Conservation (phyloP, 2,797 vertebrate species). For the Harpagifer antarcticus region DNA sequence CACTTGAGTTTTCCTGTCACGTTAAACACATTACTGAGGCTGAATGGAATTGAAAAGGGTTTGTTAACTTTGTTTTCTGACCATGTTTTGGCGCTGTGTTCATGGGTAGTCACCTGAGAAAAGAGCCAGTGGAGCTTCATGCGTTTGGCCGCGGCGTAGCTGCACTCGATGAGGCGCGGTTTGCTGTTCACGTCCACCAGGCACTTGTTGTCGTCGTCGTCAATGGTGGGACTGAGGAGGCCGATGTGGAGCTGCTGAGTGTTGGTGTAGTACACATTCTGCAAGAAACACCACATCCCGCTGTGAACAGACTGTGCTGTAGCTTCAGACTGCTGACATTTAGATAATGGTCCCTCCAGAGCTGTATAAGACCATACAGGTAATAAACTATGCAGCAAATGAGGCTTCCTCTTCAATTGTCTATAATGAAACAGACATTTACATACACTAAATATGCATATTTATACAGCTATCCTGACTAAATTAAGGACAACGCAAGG, state of each 20-base stretch:
- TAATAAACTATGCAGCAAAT: slow-evolving; percentile 55
- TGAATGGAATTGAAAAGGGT: background rate
- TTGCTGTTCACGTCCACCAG: slow-evolving; percentile 97
- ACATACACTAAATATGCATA: slow-evolving; percentile 54
- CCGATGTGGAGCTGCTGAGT: slow-evolving; percentile 93
- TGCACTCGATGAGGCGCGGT: slow-evolving; percentile 96
- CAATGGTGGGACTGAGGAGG: slow-evolving; percentile 93
- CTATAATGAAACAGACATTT: slow-evolving; percentile 53
- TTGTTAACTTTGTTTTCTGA: slow-evolving; percentile 1
- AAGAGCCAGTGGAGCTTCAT: slow-evolving; percentile 99
- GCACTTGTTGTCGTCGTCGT: slow-evolving; percentile 98
- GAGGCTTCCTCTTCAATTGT: slow-evolving; percentile 36
- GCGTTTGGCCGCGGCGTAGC: slow-evolving; percentile 94
- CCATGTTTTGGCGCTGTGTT: background rate
- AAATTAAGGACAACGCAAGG: slow-evolving; percentile 32
- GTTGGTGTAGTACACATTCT: slow-evolving; percentile 99
- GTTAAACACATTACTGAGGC: slow-evolving; percentile 4
- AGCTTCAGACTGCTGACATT: slow-evolving; percentile 40
- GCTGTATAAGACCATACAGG: slow-evolving; percentile 26
- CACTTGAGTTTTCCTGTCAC: slow-evolving; percentile 6
- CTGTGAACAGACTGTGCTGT: slow-evolving; percentile 13
- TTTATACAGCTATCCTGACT: slow-evolving; percentile 43
- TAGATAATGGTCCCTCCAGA: slow-evolving; percentile 44
- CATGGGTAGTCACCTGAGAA: slow-evolving; percentile 89
- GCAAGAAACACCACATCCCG: slow-evolving; percentile 69